A percentile compares a stretch with the other conserved stretches of the same genome.
Evolutionary conservation across 2,888 invertebrate genomes (phyloP).

Genomic region (Pemphredon lugubris): DNA sequence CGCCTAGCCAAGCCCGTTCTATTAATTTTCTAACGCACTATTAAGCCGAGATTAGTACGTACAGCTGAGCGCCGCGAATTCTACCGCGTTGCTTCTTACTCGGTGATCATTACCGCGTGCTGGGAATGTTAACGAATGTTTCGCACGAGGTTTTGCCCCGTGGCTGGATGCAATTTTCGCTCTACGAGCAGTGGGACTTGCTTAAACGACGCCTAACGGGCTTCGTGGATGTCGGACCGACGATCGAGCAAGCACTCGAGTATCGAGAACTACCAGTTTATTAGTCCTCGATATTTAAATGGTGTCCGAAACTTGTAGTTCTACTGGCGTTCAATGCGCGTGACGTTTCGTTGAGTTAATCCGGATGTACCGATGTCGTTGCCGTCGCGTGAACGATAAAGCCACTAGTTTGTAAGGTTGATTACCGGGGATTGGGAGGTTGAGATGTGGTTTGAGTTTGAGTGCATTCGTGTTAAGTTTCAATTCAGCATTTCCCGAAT

Average conservation of each 20-base stretch:
- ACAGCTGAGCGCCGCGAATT: slow-evolving; percentile 30
- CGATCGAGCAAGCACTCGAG: neutral
- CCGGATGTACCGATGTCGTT: too few relatives aligned
- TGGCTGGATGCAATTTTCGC: slow-evolving; percentile 44
- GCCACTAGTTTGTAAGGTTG: too few relatives aligned
- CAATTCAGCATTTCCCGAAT: too few relatives aligned
- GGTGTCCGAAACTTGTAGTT: too few relatives aligned
- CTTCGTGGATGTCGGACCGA: neutral
- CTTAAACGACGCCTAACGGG: slow-evolving; percentile 2
- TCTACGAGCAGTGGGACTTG: neutral
- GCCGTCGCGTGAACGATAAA: too few relatives aligned
- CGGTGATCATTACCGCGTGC: slow-evolving; percentile 70
- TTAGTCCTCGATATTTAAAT: too few relatives aligned
- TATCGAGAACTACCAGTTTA: too few relatives aligned
- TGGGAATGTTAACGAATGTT: slow-evolving; percentile 78
- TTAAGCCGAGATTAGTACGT: slow-evolving; percentile 50
- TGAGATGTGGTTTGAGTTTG: too few relatives aligned
- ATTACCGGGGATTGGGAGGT: too few relatives aligned
- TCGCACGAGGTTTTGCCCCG: slow-evolving; percentile 67
- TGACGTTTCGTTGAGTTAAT: too few relatives aligned
- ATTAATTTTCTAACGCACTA: slow-evolving; percentile 68
- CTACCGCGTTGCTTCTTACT: slow-evolving; percentile 53
- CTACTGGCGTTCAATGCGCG: too few relatives aligned
- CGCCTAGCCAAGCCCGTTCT: slow-evolving; percentile 45
- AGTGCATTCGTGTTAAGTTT: too few relatives aligned